Percentiles rank a stretch among this genome's conserved stretches.
Evolutionary conservation across 2,888 invertebrate species (phyloP).

Genomic region (Ditula angustiorana): DNA sequence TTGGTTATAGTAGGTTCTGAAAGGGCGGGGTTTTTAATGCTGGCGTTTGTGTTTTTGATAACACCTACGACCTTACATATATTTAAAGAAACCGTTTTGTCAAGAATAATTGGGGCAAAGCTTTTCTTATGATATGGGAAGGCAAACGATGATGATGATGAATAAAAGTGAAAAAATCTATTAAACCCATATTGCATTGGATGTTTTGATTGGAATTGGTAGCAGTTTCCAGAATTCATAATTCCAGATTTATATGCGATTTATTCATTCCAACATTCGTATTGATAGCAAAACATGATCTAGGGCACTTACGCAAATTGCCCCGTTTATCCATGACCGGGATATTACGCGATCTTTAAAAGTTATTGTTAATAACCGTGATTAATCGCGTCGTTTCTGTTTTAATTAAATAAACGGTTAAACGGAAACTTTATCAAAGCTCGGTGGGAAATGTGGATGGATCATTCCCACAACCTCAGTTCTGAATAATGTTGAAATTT

Average conservation of each 20-base stretch:
- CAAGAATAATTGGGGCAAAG: no score
- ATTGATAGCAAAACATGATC: no score
- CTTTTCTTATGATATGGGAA: no score
- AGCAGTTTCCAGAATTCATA: neutral
- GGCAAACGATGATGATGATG: no score
- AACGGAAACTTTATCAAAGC: conserved; percentile 7
- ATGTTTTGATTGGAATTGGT: no score
- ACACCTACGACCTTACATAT: no score
- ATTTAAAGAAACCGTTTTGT: no score
- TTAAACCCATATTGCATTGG: no score
- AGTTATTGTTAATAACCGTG: conserved; percentile 17
- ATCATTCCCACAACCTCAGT: no score
- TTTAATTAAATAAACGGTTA: conserved; percentile 27
- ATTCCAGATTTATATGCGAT: neutral
- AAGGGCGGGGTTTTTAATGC: neutral
- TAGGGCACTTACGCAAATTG: conserved; percentile 5
- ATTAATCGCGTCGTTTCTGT: conserved; percentile 17
- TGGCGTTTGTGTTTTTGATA: neutral
- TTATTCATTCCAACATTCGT: neutral
- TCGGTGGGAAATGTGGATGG: no score
- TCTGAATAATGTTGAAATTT: no score
- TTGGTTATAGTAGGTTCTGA: neutral
- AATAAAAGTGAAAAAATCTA: no score
- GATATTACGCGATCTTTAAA: conserved; percentile 23
- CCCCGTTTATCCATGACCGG: neutral